These are phyloP conservation scores for Alentia gelatinosa DNA, from an alignment of 2,888 invertebrate genomes.

Conservation along the genomic window DNA sequence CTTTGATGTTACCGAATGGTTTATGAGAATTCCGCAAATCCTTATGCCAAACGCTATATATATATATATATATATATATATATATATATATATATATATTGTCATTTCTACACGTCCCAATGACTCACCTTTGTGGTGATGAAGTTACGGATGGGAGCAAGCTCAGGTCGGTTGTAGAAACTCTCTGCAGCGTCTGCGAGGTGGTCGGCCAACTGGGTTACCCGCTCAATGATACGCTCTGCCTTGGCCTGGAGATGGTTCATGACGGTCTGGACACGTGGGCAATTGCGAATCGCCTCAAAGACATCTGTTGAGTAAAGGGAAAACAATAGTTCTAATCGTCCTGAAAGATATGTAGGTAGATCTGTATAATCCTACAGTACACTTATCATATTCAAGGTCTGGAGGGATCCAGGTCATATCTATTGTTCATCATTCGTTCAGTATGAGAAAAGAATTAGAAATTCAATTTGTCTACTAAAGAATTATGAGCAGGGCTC, in stretches of 20 bases:
- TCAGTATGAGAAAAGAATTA: too few relatives aligned
- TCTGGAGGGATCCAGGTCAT: too few relatives aligned
- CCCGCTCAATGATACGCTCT: conserved; percentile 5
- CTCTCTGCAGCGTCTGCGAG: background rate
- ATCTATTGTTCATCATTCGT: too few relatives aligned
- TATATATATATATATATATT: background rate
- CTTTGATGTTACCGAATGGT: too few relatives aligned
- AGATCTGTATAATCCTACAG: too few relatives aligned
- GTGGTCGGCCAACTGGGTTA: background rate
- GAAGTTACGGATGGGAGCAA: background rate
- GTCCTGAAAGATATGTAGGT: too few relatives aligned
- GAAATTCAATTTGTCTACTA: too few relatives aligned
- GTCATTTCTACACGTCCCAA: background rate
- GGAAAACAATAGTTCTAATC: background rate
- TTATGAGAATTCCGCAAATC: too few relatives aligned
- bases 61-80: too few relatives aligned
- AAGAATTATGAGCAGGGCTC: too few relatives aligned
- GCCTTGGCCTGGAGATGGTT: conserved; percentile 18
- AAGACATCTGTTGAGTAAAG: background rate
- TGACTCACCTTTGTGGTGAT: conserved; percentile 19
- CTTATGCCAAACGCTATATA: too few relatives aligned
- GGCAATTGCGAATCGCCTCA: conserved; percentile 33
- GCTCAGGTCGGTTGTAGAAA: conserved; percentile 34
- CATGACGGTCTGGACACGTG: conserved; percentile 22
- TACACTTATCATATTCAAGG: too few relatives aligned